These are phyloP conservation scores for Parasteatoda tepidariorum DNA, from an alignment of 1,140 invertebrate species.

Conservation along the genomic window DNA sequence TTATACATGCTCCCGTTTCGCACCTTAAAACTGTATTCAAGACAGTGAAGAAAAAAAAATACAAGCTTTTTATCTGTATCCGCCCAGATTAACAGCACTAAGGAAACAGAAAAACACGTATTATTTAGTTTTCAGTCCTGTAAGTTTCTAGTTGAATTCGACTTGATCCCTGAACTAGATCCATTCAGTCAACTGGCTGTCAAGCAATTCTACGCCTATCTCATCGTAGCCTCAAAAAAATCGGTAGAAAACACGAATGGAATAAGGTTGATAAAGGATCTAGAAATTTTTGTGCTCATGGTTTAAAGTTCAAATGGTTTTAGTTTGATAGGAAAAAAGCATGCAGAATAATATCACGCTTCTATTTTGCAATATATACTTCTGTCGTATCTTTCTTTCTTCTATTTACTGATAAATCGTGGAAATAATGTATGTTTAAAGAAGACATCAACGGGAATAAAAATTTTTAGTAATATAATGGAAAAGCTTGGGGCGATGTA, in stretches of 20 bases:
- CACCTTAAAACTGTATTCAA: background rate
- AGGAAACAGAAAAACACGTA: slow-evolving; percentile 16
- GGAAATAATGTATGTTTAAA: too few species aligned
- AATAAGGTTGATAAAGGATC: too few species aligned
- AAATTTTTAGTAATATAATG: too few species aligned
- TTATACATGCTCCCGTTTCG: slow-evolving; percentile 25
- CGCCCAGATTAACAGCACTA: background rate
- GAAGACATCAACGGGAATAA: too few species aligned
- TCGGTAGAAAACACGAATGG: slow-evolving; percentile 5
- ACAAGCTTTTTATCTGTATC: background rate
- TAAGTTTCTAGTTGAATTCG: slow-evolving; percentile 32
- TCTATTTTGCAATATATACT: too few species aligned
- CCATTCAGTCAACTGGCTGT: slow-evolving; percentile 51
- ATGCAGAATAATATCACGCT: too few species aligned
- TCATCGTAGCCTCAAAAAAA: slow-evolving; percentile 14
- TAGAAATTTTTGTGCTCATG: too few species aligned
- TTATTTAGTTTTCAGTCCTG: slow-evolving; percentile 58
- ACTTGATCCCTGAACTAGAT: slow-evolving; percentile 31
- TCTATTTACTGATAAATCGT: too few species aligned
- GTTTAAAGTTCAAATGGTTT: too few species aligned
- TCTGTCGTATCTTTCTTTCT: too few species aligned
- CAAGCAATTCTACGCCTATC: slow-evolving; percentile 47
- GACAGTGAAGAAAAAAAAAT: background rate
- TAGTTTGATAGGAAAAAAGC: too few species aligned
- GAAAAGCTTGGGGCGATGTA: too few species aligned